Conservation (phyloP, 1,140 invertebrate species). For the Rhyacophila brunnea region DNA sequence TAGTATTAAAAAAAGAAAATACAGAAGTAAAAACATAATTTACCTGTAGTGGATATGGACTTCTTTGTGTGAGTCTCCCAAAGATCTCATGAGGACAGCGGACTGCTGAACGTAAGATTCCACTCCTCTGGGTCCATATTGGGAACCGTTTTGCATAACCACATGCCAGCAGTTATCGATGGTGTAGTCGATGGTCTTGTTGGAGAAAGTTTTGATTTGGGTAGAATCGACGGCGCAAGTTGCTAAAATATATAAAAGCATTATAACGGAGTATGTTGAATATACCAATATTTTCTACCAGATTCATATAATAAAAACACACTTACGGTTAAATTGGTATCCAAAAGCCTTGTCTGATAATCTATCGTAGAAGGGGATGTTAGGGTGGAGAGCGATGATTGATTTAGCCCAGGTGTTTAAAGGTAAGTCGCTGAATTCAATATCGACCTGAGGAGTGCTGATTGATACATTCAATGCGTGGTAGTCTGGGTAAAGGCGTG, state of each 20-base stretch:
- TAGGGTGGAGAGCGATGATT: constrained; percentile 45
- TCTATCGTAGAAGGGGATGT: constrained; percentile 43
- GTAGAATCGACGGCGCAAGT: constrained; percentile 59
- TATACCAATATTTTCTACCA: too few species aligned
- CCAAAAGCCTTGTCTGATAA: constrained; percentile 41
- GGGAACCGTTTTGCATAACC: too few species aligned
- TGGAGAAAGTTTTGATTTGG: constrained; percentile 61
- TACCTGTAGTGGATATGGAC: too few species aligned
- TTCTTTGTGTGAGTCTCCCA: constrained; percentile 38
- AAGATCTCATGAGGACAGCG: constrained; percentile 37
- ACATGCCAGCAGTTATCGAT: too few species aligned
- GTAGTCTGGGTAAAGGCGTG: constrained; percentile 43
- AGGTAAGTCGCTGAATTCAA: constrained; percentile 44
- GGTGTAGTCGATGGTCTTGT: constrained; percentile 51
- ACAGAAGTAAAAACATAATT: too few species aligned
- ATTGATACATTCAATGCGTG: constrained; percentile 47
- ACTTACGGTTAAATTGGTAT: constrained; percentile 52
- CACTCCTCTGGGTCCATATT: constrained; percentile 31
- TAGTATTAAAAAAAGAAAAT: too few species aligned
- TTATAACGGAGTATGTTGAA: too few species aligned
- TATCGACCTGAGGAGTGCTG: constrained; percentile 43
- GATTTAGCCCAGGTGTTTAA: constrained; percentile 33
- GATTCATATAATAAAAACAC: too few species aligned
- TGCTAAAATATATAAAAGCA: constrained; percentile 50
- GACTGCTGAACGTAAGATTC: constrained; percentile 37